These are phyloP conservation scores for Leiothrix lutea DNA, from an alignment of 2,113 vertebrate species.

Conservation along the genomic window DNA sequence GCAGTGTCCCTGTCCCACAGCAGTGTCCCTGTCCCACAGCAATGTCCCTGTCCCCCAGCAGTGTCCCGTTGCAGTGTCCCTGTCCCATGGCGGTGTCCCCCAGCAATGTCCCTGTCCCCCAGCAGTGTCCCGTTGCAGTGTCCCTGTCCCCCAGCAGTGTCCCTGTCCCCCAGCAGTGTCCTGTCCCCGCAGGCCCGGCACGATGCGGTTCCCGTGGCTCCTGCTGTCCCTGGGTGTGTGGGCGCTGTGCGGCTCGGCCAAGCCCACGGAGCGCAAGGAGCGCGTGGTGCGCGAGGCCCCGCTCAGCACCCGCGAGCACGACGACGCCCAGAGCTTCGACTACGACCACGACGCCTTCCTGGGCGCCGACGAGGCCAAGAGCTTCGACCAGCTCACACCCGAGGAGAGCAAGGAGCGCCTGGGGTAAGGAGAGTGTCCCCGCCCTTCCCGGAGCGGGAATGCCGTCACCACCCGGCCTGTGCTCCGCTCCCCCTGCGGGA, in stretches of 20 bases:
- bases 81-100: neutral
- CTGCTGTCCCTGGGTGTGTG: constrained; percentile 80
- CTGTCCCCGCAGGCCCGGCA: neutral
- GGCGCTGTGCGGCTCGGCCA: constrained; percentile 75
- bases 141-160: neutral
- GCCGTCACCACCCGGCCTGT: accelerated
- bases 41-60: no score
- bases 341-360: constrained; percentile 97
- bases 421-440: constrained; percentile 73
- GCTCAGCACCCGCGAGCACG: constrained; percentile 84
- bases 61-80: neutral
- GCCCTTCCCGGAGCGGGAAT: accelerated
- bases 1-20: neutral
- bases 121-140: neutral
- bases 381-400: constrained; percentile 86
- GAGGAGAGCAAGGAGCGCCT: constrained; percentile 93
- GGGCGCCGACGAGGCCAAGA: constrained; percentile 85
- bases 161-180: neutral
- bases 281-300: constrained; percentile 83
- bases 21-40: neutral
- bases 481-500: neutral
- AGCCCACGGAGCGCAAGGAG: constrained; percentile 90
- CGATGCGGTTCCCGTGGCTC: constrained; percentile 18
- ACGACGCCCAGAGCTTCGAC: constrained; percentile 88
- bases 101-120: no score